Evolutionary conservation across 2,888 invertebrate genomes (phyloP).

Genomic region (Xestia xanthographa): DNA sequence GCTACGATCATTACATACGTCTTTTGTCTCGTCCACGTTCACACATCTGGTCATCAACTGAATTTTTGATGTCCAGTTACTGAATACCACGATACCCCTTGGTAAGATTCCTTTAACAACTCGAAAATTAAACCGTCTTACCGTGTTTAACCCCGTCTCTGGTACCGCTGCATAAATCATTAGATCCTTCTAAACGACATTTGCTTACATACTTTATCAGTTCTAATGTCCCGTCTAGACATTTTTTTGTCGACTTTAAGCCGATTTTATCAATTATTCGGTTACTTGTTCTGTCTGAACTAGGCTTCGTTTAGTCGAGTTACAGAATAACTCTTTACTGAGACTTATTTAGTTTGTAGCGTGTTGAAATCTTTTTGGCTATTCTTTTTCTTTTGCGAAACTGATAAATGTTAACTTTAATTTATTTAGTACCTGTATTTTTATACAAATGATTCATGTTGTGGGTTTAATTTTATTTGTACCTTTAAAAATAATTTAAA

Average conservation of each 20-base stretch:
- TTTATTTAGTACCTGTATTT: background rate
- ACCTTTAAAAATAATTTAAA: background rate
- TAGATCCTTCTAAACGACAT: conserved; percentile 19
- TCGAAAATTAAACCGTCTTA: background rate
- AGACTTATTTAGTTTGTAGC: conserved; percentile 19
- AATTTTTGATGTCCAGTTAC: background rate
- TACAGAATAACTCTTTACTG: background rate
- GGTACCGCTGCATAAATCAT: conserved; percentile 22
- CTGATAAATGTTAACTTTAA: background rate
- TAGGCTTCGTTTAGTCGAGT: background rate
- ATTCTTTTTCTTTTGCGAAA: background rate
- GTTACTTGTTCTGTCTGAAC: background rate
- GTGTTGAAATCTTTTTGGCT: background rate
- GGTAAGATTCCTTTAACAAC: background rate
- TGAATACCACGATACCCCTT: background rate
- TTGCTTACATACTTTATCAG: conserved; percentile 38
- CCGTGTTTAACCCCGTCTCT: background rate
- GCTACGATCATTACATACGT: too few species aligned
- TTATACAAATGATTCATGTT: background rate
- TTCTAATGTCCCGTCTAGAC: conserved; percentile 47
- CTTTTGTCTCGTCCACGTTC: too few species aligned
- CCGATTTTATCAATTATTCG: conserved; percentile 36
- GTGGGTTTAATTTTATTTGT: too few species aligned
- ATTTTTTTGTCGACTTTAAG: conserved; percentile 36
- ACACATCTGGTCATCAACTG: too few species aligned